Conservation (phyloP, 2,888 invertebrate genomes). For the Euphydryas editha region DNA sequence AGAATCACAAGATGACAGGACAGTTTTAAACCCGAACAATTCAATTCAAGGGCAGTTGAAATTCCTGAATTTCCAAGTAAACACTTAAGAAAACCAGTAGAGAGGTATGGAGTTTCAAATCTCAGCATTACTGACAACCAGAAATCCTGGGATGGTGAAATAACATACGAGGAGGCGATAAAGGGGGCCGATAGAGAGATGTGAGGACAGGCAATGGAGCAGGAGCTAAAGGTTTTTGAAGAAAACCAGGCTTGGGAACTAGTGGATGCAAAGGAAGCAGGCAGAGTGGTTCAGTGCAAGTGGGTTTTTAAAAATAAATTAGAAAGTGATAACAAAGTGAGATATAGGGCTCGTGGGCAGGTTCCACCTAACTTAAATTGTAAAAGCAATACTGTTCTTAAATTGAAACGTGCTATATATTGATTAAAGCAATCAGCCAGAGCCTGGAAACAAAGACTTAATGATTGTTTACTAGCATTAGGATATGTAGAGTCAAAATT, state of each 20-base stretch:
- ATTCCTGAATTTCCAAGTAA: constrained; percentile 18
- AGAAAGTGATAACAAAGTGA: constrained; percentile 31
- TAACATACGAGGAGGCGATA: constrained; percentile 32
- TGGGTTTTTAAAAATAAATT: constrained; percentile 36
- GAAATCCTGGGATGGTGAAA: neutral
- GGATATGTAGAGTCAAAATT: constrained; percentile 35
- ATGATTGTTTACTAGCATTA: constrained; percentile 31
- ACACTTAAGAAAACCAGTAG: constrained; percentile 29
- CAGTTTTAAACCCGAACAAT: constrained; percentile 7
- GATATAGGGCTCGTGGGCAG: constrained; percentile 33
- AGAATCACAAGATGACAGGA: neutral
- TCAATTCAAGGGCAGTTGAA: neutral
- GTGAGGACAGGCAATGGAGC: constrained; percentile 34
- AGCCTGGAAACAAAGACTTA: constrained; percentile 19
- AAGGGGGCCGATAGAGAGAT: constrained; percentile 35
- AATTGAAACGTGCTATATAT: constrained; percentile 38
- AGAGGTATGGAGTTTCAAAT: constrained; percentile 22
- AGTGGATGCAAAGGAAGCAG: constrained; percentile 9
- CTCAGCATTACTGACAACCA: constrained; percentile 5
- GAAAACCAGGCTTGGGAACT: constrained; percentile 40
- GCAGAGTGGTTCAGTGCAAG: constrained; percentile 30
- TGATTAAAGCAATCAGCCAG: constrained; percentile 39
- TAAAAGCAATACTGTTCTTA: constrained; percentile 27
- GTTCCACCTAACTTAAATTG: constrained; percentile 22
- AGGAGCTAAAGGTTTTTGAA: constrained; percentile 36